Evolutionary conservation across 2,113 vertebrate genomes (phyloP).

Genomic region (Solea solea): DNA sequence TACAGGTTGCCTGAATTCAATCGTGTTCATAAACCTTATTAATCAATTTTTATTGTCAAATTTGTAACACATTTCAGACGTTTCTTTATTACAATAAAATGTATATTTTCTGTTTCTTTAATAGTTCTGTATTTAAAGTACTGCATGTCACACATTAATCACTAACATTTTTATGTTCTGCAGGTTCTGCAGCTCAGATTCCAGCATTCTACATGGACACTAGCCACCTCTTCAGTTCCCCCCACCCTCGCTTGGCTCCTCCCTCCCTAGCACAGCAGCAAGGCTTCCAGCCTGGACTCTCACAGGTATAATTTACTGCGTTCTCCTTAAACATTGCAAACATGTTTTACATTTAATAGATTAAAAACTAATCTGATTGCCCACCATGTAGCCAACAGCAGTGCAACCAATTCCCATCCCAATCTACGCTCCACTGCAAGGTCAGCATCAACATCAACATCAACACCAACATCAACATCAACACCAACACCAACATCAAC

Average conservation of each 20-base stretch:
- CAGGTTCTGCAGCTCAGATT: slow-evolving; percentile 90
- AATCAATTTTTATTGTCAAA: too few relatives aligned
- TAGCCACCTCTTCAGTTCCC: slow-evolving; percentile 94
- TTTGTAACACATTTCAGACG: too few relatives aligned
- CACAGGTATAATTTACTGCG: slow-evolving; percentile 85
- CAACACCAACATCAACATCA: slow-evolving; percentile 89
- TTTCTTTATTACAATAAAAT: too few relatives aligned
- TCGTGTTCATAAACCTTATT: too few relatives aligned
- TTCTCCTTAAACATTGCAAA: not conserved
- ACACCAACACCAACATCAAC: slow-evolving; percentile 89
- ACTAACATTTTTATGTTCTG: slow-evolving; percentile 2
- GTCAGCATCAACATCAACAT: slow-evolving; percentile 88
- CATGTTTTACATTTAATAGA: not conserved
- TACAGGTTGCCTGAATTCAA: not conserved
- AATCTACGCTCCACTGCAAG: slow-evolving; percentile 95
- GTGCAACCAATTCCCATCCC: slow-evolving; percentile 98
- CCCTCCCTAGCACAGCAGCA: slow-evolving; percentile 95
- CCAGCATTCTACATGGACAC: slow-evolving; percentile 99
- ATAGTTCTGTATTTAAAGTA: too few relatives aligned
- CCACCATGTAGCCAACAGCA: slow-evolving; percentile 83
- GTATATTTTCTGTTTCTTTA: too few relatives aligned
- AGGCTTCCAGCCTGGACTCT: slow-evolving; percentile 96
- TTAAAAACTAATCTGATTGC: not conserved
- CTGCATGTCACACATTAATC: not conserved
- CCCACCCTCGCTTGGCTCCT: slow-evolving; percentile 92